Evolutionary conservation across 2,113 vertebrate genomes (phyloP).

Genomic region (Lichenostomus cassidix): DNA sequence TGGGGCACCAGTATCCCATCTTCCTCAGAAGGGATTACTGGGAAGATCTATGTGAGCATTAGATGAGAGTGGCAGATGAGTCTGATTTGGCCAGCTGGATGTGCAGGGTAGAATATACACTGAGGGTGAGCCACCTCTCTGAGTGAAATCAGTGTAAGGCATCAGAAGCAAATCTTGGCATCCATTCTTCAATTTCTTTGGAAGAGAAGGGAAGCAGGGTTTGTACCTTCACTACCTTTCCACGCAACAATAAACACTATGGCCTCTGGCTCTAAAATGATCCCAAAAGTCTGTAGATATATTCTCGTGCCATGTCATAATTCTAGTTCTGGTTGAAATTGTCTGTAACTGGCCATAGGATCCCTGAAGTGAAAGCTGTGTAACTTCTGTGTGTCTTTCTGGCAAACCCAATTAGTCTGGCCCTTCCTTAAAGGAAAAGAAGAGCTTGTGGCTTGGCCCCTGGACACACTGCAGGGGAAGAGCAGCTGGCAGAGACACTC

Average conservation of each 20-base stretch:
- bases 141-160: background rate
- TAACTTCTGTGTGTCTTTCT: background rate
- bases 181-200: background rate
- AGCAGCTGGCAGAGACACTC: background rate
- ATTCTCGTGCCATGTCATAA: background rate
- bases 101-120: background rate
- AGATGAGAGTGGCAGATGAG: background rate
- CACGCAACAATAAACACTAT: background rate
- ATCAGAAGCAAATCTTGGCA: background rate
- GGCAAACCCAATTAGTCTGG: background rate
- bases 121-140: background rate
- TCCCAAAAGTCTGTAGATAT: background rate
- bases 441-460: background rate
- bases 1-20: background rate
- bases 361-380: background rate
- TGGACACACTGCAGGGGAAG: background rate
- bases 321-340: background rate
- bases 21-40: background rate
- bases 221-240: background rate
- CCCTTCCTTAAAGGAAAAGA: background rate
- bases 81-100: background rate
- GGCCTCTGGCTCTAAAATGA: background rate
- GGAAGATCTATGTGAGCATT: background rate
- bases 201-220: background rate
- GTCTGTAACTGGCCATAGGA: background rate